Evolutionary conservation across 2,888 invertebrate genomes (phyloP).

Genomic region (Automeris io): DNA sequence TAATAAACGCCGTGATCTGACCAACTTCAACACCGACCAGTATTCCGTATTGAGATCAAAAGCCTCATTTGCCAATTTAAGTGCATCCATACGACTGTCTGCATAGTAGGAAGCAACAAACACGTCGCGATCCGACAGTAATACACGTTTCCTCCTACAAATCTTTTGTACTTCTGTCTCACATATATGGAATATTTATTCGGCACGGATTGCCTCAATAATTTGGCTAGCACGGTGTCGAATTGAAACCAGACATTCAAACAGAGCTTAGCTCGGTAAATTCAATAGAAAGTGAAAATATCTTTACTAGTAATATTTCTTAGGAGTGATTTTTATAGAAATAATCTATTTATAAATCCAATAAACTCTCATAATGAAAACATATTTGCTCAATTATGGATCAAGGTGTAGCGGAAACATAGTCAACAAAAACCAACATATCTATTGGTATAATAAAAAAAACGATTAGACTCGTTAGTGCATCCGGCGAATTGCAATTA

Average conservation of each 20-base stretch:
- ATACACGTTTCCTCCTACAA: too few species aligned
- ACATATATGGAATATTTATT: too few species aligned
- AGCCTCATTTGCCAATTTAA: constrained; percentile 34
- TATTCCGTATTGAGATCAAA: constrained; percentile 35
- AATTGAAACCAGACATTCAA: too few species aligned
- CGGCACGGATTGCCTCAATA: too few species aligned
- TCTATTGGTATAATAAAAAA: constrained; percentile 51
- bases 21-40: not conserved
- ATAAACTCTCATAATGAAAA: too few species aligned
- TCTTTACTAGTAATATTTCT: too few species aligned
- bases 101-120: constrained; percentile 27
- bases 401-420: constrained; percentile 53
- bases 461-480: constrained; percentile 70
- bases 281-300: too few species aligned
- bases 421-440: constrained; percentile 58
- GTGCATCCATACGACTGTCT: constrained; percentile 27
- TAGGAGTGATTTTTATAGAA: too few species aligned
- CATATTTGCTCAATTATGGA: constrained; percentile 35
- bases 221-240: too few species aligned
- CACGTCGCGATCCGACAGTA: constrained; percentile 21
- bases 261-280: too few species aligned
- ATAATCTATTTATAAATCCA: too few species aligned
- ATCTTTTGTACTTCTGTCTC: too few species aligned
- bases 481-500: constrained; percentile 73
- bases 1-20: not conserved